A percentile compares a stretch with the other conserved stretches of the same genome.
These are phyloP conservation scores for Schrankia costaestrigalis DNA, from an alignment of 2,888 invertebrate species.

Conservation along the genomic window DNA sequence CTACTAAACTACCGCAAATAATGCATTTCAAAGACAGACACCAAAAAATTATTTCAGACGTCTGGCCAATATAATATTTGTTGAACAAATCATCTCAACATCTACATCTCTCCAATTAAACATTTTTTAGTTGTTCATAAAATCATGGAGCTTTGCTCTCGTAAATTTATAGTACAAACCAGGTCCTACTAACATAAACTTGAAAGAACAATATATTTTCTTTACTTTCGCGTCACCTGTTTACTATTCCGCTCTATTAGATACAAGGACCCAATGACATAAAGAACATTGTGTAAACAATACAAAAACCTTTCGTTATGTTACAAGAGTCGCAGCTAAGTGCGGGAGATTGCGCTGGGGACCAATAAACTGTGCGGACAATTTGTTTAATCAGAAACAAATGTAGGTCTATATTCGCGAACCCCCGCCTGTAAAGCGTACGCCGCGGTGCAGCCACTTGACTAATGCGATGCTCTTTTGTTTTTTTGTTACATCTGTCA, in stretches of 20 bases:
- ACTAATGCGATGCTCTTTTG: slow-evolving; percentile 53
- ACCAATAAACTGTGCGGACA: slow-evolving; percentile 72
- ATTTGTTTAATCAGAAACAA: slow-evolving; percentile 81
- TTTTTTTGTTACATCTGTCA: slow-evolving; percentile 51
- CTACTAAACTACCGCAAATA: neutral
- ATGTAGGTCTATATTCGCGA: slow-evolving; percentile 47
- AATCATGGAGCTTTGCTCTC: no score
- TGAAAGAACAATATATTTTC: neutral
- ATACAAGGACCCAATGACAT: slow-evolving; percentile 10
- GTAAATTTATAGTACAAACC: no score
- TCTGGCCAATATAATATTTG: no score
- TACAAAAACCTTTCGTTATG: slow-evolving; percentile 12
- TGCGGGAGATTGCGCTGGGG: slow-evolving; percentile 53
- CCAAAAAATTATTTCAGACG: no score
- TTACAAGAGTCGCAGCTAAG: slow-evolving; percentile 46
- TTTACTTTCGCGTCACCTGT: neutral
- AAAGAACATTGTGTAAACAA: slow-evolving; percentile 14
- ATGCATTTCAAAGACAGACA: no score
- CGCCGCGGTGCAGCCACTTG: slow-evolving; percentile 26
- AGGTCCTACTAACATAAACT: no score
- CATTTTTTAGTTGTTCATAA: no score
- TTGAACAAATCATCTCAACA: no score
- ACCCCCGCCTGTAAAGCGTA: slow-evolving; percentile 17
- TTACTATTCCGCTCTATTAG: slow-evolving; percentile 9
- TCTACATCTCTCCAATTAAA: no score